Percentiles rank a stretch among this genome's conserved stretches.
Conservation (phyloP, 1,140 invertebrate species). For the Condylostylus longicornis region DNA sequence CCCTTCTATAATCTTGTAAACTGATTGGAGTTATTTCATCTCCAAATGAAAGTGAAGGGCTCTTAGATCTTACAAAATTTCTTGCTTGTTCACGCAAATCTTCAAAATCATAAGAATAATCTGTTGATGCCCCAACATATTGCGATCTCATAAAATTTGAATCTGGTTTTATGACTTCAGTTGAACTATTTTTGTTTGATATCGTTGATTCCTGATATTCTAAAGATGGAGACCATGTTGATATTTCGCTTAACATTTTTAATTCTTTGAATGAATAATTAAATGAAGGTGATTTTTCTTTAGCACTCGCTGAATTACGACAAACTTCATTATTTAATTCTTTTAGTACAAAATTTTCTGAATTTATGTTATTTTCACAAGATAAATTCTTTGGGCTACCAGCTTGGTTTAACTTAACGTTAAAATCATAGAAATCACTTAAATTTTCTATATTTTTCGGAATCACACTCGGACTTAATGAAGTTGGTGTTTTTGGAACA, state of each 20-base stretch:
- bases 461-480: not conserved
- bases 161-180: conserved; percentile 14
- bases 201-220: conserved; percentile 12
- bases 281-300: too few species aligned
- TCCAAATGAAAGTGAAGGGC: conserved; percentile 19
- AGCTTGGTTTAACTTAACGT: not conserved
- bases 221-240: conserved; percentile 2
- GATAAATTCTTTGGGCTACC: not conserved
- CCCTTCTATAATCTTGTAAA: conserved; percentile 12
- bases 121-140: conserved; percentile 25
- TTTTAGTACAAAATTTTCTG: not conserved
- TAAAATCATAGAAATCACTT: conserved; percentile 2
- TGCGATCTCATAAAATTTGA: conserved; percentile 23
- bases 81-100: conserved; percentile 20
- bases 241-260: conserved; percentile 12
- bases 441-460: too few species aligned
- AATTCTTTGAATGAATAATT: not conserved
- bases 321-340: not conserved
- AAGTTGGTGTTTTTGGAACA: too few species aligned
- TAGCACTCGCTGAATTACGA: not conserved
- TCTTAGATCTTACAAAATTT: conserved; percentile 23
- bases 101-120: conserved; percentile 15
- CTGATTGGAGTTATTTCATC: too few species aligned
- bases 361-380: not conserved
- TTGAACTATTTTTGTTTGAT: conserved; percentile 15